Percentiles rank a stretch among this genome's conserved stretches.
Evolutionary conservation across 92 coral and sea anemone genomes (phyloP).

Genomic region (Pocillopora meandrina): DNA sequence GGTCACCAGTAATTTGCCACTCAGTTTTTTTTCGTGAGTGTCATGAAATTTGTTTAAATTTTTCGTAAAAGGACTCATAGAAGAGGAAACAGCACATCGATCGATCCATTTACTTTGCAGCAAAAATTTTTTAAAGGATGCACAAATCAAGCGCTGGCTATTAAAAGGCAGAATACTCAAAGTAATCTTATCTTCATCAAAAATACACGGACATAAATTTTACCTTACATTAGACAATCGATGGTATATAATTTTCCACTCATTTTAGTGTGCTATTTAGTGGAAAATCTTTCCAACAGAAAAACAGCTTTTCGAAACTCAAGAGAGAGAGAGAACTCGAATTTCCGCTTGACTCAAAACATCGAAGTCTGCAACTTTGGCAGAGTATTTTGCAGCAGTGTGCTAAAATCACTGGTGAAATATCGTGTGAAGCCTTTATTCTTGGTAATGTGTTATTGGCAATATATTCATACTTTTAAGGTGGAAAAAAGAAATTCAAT

Average conservation of each 20-base stretch:
- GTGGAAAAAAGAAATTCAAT: constrained; percentile 70
- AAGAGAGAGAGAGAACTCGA: neutral
- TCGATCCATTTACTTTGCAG: neutral
- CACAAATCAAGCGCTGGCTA: neutral
- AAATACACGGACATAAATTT: constrained; percentile 5
- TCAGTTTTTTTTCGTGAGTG: neutral
- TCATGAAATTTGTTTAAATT: constrained; percentile 5
- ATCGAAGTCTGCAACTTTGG: neutral
- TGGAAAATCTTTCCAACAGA: neutral
- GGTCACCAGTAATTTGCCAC: neutral
- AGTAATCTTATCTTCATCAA: neutral
- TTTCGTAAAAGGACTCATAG: neutral
- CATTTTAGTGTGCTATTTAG: neutral
- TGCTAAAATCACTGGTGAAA: neutral
- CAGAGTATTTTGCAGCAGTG: neutral
- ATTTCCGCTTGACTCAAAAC: neutral
- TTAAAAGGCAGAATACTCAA: neutral
- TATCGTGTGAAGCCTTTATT: neutral
- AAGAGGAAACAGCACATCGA: neutral
- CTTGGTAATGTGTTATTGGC: constrained; percentile 67
- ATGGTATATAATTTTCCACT: neutral
- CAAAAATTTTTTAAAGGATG: neutral
- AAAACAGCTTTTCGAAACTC: neutral
- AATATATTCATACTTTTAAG: constrained; percentile 49
- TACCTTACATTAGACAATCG: neutral